A percentile compares a stretch with the other conserved stretches of the same genome.
Evolutionary conservation across 2,888 invertebrate species (phyloP).

Genomic region (Macrophya alboannulata): DNA sequence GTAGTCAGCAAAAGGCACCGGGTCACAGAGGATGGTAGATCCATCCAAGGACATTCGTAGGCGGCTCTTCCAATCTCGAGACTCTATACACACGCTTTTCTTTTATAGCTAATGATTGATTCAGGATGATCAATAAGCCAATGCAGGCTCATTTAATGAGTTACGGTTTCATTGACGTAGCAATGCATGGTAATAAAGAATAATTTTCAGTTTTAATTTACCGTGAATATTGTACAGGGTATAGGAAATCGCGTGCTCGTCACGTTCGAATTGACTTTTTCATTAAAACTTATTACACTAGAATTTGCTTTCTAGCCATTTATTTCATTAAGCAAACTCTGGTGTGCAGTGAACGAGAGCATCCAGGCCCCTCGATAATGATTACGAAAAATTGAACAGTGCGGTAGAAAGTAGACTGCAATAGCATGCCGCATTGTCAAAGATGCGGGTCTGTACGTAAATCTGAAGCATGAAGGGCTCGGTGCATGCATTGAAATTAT

Average conservation of each 20-base stretch:
- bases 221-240: constrained; percentile 5
- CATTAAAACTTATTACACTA: background rate
- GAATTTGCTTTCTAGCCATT: constrained; percentile 34
- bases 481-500: background rate
- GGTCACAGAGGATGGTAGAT: constrained; percentile 33
- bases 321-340: constrained; percentile 32
- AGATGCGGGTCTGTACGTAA: background rate
- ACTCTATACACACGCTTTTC: constrained; percentile 29
- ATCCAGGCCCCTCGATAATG: background rate
- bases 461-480: background rate
- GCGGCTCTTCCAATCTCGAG: constrained; percentile 34
- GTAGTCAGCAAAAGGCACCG: constrained; percentile 39
- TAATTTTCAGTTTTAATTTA: background rate
- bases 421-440: constrained; percentile 22
- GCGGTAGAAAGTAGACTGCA: constrained; percentile 23
- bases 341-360: constrained; percentile 16
- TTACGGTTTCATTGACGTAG: too few relatives aligned
- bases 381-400: constrained; percentile 33
- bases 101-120: background rate
- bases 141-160: background rate
- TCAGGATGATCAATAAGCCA: background rate
- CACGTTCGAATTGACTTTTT: constrained; percentile 42
- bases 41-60: constrained; percentile 44
- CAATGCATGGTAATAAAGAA: background rate
- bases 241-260: constrained; percentile 35